Evolutionary conservation across 2,888 invertebrate genomes (phyloP), one percentile per base, ranked within the genome.

Genomic region (Beris morrisii): DNA sequence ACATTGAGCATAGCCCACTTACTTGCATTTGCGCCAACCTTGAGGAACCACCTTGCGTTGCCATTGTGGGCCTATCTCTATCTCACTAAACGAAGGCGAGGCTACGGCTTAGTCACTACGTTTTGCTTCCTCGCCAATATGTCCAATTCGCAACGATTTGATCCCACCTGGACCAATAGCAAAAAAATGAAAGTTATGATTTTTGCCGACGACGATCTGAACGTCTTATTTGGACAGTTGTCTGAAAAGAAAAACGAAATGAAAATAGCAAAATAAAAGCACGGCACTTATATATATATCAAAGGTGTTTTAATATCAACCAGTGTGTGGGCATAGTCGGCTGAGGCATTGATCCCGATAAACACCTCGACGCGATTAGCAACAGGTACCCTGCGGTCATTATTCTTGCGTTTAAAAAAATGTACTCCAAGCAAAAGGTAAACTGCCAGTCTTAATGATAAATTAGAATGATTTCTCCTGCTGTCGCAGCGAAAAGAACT

Each of bases 11-110:
- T 66, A 67, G 61, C 67, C 65, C 67, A 75, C 79, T 78, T 76
- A 83, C 83, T 79, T 82, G 82, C 78, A 83, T 81, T 74, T 80
- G 79, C 45, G 77, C 75, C 72, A 83, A 75, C 76, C 79, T 80
- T 72, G 82, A 82, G 71, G 71, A 75, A 66, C 74, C 74, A 73
- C 75, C 76, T 76, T 79, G 76, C 77, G 80, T 78, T 74, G 80
- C 76, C 80, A 81, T 81, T 54, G 15, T 64, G 58, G 56, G 50
- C 15, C 38, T n/a, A 50, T 45, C 15, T 13, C n/a, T 61, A 61
- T 38, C 50, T 52, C 38, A 50, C 50, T 61, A 61, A 50, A 50
- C 38, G 61, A 52, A 61, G 61, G 61, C 61, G 61, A 61, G 59
- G 44, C 30, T 61, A 43, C 50, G 31, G 43, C 61, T 61, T 59